A percentile compares a stretch with the other conserved stretches of the same genome.
Conservation (phyloP, 1,140 invertebrate genomes). For the Drosophila rufa region DNA sequence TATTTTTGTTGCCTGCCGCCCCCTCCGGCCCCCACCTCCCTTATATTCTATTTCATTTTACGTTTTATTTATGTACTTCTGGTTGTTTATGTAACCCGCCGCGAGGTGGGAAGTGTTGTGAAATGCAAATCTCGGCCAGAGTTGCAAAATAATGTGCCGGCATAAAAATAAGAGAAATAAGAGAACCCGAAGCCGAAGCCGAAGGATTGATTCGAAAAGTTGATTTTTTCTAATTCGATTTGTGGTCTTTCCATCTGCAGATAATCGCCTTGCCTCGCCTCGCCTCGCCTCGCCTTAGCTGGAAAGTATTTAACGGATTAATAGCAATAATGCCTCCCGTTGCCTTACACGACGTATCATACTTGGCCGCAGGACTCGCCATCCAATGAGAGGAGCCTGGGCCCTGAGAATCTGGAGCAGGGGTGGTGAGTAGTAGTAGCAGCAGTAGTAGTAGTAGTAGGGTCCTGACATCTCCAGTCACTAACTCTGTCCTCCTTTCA, state of each 20-base stretch:
- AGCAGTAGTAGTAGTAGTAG: not conserved
- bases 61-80: conserved; percentile 35
- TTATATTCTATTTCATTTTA: conserved; percentile 6
- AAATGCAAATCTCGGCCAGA: conserved; percentile 36
- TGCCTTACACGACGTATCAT: not conserved
- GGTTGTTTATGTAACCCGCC: conserved; percentile 44
- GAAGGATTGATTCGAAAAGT: not conserved
- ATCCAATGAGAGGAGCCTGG: conserved; percentile 45
- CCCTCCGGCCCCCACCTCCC: not conserved
- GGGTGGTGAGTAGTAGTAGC: conserved; percentile 22
- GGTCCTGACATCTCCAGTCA: not conserved
- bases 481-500: not conserved
- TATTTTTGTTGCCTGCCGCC: conserved; percentile 7
- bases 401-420: conserved; percentile 47
- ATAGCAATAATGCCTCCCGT: conserved; percentile 23
- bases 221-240: conserved; percentile 3
- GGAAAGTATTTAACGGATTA: conserved; percentile 2
- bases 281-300: conserved; percentile 13
- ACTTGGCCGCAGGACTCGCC: conserved; percentile 25
- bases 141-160: conserved; percentile 47
- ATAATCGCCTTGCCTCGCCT: conserved; percentile 4
- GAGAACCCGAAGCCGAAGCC: not conserved
- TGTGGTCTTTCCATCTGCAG: not conserved
- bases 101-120: conserved; percentile 32
- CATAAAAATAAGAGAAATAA: not conserved